Evolutionary conservation across 2,113 vertebrate species (phyloP).

Genomic region (Pipra filicauda): DNA sequence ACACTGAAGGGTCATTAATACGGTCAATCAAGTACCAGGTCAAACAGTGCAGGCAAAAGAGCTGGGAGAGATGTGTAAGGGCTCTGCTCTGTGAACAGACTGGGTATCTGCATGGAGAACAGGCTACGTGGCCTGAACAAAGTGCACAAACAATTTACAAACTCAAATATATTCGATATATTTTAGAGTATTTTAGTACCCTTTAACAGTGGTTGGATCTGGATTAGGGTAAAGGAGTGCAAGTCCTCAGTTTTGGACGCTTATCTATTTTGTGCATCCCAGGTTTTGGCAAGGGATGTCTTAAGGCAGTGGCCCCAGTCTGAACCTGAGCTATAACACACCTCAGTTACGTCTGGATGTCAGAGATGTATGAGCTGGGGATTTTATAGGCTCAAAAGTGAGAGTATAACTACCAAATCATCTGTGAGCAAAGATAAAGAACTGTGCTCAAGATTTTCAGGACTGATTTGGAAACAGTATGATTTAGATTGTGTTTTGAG

Average conservation of each 20-base stretch:
- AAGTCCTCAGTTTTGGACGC: neutral
- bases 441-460: neutral
- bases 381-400: neutral
- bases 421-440: neutral
- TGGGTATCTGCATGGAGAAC: neutral
- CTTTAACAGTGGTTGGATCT: neutral
- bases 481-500: neutral
- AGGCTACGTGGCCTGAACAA: neutral
- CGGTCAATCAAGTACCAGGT: neutral
- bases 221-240: neutral
- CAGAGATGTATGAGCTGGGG: neutral
- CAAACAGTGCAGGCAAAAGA: neutral
- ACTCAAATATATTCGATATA: neutral
- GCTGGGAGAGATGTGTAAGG: neutral
- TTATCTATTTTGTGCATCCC: neutral
- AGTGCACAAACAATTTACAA: neutral
- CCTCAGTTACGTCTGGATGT: neutral
- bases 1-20: neutral
- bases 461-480: neutral
- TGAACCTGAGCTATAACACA: neutral
- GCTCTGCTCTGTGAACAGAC: neutral
- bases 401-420: neutral
- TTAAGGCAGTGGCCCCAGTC: neutral
- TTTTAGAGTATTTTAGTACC: neutral
- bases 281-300: neutral